These are phyloP conservation scores for Tyria jacobaeae DNA, from an alignment of 2,888 invertebrate species.

Conservation along the genomic window DNA sequence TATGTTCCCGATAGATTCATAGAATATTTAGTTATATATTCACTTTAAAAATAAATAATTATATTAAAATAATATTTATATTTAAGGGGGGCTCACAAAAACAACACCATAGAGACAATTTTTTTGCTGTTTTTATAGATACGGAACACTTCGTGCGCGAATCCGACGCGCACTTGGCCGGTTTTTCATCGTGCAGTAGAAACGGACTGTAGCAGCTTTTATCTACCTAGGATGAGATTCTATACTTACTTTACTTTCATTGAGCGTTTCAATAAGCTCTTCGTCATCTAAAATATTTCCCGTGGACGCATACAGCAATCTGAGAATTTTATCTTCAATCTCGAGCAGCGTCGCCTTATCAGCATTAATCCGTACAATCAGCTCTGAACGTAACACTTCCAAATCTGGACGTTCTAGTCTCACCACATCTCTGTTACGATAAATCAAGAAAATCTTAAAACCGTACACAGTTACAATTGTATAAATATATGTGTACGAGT, in stretches of 20 bases:
- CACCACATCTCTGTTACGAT: conserved; percentile 90
- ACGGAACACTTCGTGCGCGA: no score
- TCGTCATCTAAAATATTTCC: conserved; percentile 98
- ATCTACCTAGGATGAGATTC: neutral
- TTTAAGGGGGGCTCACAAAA: no score
- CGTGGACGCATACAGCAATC: conserved; percentile 92
- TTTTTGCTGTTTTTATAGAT: no score
- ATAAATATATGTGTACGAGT: no score
- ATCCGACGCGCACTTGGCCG: no score
- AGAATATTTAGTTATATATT: no score
- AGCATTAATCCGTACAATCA: conserved; percentile 93
- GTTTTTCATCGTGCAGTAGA: no score
- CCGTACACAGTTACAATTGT: no score
- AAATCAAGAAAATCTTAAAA: neutral
- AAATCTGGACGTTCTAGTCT: conserved; percentile 95
- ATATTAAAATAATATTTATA: no score
- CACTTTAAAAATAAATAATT: no score
- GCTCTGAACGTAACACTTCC: conserved; percentile 92
- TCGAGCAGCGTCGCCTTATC: conserved; percentile 94
- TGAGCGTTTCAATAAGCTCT: conserved; percentile 95
- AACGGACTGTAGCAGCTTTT: neutral
- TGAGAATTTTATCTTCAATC: conserved; percentile 96
- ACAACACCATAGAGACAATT: no score
- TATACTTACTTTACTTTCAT: conserved; percentile 91
- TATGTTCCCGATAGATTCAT: no score